These are phyloP conservation scores for Dermochelys coriacea DNA, from an alignment of 2,797 vertebrate species.

Conservation along the genomic window DNA sequence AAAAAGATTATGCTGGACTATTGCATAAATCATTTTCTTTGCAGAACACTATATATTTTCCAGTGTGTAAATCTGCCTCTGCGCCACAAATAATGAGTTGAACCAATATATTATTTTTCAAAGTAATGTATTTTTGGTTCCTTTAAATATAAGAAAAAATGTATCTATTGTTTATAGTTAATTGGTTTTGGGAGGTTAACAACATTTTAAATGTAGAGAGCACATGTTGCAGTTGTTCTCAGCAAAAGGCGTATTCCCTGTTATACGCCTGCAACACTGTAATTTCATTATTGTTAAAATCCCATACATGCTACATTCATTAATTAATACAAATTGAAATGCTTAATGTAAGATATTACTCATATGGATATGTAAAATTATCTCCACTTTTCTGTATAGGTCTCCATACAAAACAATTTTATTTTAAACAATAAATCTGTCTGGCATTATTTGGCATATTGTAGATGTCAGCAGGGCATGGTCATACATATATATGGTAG, in stretches of 20 bases:
- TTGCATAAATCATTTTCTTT: neutral
- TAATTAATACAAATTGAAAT: slow-evolving; percentile 34
- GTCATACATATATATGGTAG: neutral
- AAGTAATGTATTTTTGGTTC: neutral
- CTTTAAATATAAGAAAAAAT: neutral
- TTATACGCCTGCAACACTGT: neutral
- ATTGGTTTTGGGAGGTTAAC: slow-evolving; percentile 6
- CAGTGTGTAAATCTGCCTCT: neutral
- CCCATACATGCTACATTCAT: neutral
- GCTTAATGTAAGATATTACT: neutral
- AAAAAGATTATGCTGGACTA: neutral
- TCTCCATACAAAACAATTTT: slow-evolving; percentile 12
- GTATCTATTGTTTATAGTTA: neutral
- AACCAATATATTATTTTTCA: neutral
- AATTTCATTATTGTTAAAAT: slow-evolving; percentile 34
- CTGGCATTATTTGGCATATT: neutral
- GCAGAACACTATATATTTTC: neutral
- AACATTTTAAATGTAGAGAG: neutral
- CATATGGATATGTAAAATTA: neutral
- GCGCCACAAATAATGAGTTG: neutral
- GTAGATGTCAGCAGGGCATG: neutral
- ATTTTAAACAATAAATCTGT: slow-evolving; percentile 18
- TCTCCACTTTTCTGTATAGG: neutral
- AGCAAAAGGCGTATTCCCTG: slow-evolving; percentile 8
- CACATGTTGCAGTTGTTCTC: neutral